Evolutionary conservation across 2,888 invertebrate species (phyloP), one percentile per base, ranked within the genome.

Genomic region (Temnothorax rugatulus): DNA sequence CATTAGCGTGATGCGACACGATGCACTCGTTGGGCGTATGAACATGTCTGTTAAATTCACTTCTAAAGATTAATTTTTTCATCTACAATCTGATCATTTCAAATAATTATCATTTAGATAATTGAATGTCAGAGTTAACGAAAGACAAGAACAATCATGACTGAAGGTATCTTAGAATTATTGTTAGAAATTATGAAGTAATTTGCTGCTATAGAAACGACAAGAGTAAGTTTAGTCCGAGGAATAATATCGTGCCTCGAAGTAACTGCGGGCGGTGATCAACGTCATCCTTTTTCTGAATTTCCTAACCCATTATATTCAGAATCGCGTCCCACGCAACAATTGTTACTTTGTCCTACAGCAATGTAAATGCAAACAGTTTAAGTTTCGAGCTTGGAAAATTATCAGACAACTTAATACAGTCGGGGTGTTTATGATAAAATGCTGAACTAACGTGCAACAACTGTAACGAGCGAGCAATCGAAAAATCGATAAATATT

Each of bases 251-350:
- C 21, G 25, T 18, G 13, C 15, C 38, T 66, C 38, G 18, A 52
- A 68, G 25, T 54, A 68, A 34, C 68, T 41, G 41, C 41, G 13
- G 68, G 52, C 68, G n/a, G 21, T 0, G n/a, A 7, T 68, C 52
- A 54, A 54, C 3, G 38, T 76, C 50, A 52, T 77, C 25, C 25
- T 54, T 68, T 69, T 77, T 77, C 52, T 47, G 41, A 29, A 38
- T 13, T 77, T 54, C 41, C 25, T 21, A 38, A 38, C 13, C 4
- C 29, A 69, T 68, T 68, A 69, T 69, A 54, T 69, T 68, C 69
- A 54, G 77, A 68, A 69, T 68, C 52, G 25, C 52, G 25, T 69
- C 77, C 77, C 69, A 77, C 77, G 68, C 68, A 52, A 41, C 52
- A 29, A 69, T 77, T 69, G 68, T 77, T 68, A 41, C 52, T 52